phyloP scores from a whole-genome alignment of 2,888 invertebrate genomes.

The Lepidocyrtoides sp. region DNA sequence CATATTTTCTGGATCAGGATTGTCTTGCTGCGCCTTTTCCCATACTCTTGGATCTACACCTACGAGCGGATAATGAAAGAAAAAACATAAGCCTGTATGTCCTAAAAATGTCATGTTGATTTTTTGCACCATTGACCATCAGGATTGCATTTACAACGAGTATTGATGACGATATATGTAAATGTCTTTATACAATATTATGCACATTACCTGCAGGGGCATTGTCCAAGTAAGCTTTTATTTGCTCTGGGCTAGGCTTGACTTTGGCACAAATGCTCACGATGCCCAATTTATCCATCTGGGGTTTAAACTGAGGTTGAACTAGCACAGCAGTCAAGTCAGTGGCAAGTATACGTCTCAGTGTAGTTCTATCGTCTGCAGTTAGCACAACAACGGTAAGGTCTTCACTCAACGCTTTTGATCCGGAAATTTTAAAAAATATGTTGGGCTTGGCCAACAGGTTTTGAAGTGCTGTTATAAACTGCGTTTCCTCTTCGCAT shows the following conservation, averaged over 20 bases:
- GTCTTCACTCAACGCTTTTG: slow-evolving; percentile 92
- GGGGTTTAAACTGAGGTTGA: slow-evolving; percentile 91
- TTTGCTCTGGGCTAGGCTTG: slow-evolving; percentile 92
- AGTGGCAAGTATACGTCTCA: slow-evolving; percentile 91
- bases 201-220: slow-evolving; percentile 94
- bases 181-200: too few species aligned
- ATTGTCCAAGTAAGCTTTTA: slow-evolving; percentile 95
- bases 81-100: too few species aligned
- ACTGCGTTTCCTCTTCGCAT: slow-evolving; percentile 91
- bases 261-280: slow-evolving; percentile 91
- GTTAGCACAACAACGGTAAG: slow-evolving; percentile 92
- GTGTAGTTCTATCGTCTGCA: slow-evolving; percentile 85
- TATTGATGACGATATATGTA: too few species aligned
- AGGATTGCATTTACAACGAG: too few species aligned
- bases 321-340: slow-evolving; percentile 91
- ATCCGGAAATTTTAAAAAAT: slow-evolving; percentile 91
- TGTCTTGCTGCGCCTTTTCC: slow-evolving; percentile 98
- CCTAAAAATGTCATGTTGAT: too few species aligned
- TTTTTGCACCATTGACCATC: too few species aligned
- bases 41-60: slow-evolving; percentile 97
- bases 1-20: slow-evolving; percentile 96
- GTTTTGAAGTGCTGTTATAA: slow-evolving; percentile 89
- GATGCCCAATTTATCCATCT: slow-evolving; percentile 92
- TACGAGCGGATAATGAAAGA: too few species aligned
- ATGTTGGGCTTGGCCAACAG: slow-evolving; percentile 95